Conservation (phyloP, 1,140 invertebrate species). For the Formica selysi region DNA sequence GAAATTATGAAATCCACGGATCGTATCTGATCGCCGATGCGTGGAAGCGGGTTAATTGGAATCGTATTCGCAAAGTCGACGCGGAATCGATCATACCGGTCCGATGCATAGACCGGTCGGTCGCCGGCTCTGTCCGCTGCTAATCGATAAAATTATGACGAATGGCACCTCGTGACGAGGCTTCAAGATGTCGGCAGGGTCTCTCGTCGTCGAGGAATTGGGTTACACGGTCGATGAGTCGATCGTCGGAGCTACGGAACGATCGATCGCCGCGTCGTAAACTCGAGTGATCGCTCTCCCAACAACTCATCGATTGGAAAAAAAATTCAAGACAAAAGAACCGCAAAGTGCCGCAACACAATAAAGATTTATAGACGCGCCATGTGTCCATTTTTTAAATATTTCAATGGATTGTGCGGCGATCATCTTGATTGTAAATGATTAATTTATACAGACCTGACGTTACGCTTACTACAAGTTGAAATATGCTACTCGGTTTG, state of each 20-base stretch:
- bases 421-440: slow-evolving; percentile 58
- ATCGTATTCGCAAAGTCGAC: slow-evolving; percentile 69
- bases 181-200: slow-evolving; percentile 67
- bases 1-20: slow-evolving; percentile 72
- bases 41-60: slow-evolving; percentile 81
- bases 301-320: slow-evolving; percentile 28
- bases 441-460: slow-evolving; percentile 54
- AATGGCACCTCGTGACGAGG: slow-evolving; percentile 76
- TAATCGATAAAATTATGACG: slow-evolving; percentile 78
- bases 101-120: slow-evolving; percentile 55
- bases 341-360: slow-evolving; percentile 50
- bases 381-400: slow-evolving; percentile 39
- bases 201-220: slow-evolving; percentile 64
- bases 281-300: slow-evolving; percentile 36
- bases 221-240: slow-evolving; percentile 73
- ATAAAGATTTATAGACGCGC: slow-evolving; percentile 57
- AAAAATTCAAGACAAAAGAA: slow-evolving; percentile 56
- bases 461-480: slow-evolving; percentile 18
- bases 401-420: slow-evolving; percentile 2
- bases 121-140: slow-evolving; percentile 36
- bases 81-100: slow-evolving; percentile 70
- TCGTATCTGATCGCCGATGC: slow-evolving; percentile 78
- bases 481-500: slow-evolving; percentile 31
- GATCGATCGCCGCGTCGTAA: slow-evolving; percentile 37
- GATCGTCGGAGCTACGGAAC: slow-evolving; percentile 47